These are phyloP conservation scores for Acanthurus leucopareius DNA, from an alignment of 2,797 vertebrate species.

Conservation along the genomic window DNA sequence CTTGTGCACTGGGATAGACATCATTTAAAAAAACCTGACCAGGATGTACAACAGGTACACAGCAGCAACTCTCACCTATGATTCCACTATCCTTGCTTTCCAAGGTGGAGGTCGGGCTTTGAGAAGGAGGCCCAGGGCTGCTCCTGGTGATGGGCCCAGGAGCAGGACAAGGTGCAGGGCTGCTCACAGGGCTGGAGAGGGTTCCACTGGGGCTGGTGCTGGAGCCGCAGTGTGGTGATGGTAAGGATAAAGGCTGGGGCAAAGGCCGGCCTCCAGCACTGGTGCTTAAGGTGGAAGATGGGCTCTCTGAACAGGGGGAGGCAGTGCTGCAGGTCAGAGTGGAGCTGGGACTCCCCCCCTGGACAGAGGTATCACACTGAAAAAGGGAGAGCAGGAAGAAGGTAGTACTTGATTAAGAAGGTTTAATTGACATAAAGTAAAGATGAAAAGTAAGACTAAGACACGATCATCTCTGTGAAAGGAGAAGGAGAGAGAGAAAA, in stretches of 20 bases:
- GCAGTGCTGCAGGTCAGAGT: conserved; percentile 95
- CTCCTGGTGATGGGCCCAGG: conserved; percentile 48
- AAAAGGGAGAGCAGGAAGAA: conserved; percentile 13
- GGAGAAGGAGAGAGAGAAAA: background rate
- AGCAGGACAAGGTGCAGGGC: conserved; percentile 62
- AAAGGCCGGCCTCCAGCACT: conserved; percentile 77
- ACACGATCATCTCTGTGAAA: background rate
- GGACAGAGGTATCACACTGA: conserved; percentile 87
- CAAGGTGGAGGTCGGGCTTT: conserved; percentile 95
- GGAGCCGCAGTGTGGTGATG: conserved; percentile 60
- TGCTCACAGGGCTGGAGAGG: conserved; percentile 61
- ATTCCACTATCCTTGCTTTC: conserved; percentile 98
- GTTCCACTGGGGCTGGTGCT: conserved; percentile 72
- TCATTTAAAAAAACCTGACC: conserved; percentile 13
- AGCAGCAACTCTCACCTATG: conserved; percentile 87
- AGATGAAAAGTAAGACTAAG: background rate
- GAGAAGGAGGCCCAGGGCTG: conserved; percentile 89
- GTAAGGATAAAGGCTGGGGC: conserved; percentile 60
- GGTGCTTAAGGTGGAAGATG: conserved; percentile 91
- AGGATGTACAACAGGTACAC: conserved; percentile 23
- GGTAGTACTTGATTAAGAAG: background rate
- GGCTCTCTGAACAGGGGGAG: conserved; percentile 93
- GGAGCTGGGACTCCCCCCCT: conserved; percentile 93
- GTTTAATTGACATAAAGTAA: background rate
- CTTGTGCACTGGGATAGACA: background rate